phyloP scores from a whole-genome alignment of 1,140 invertebrate species.

The Triops longicaudatus region DNA sequence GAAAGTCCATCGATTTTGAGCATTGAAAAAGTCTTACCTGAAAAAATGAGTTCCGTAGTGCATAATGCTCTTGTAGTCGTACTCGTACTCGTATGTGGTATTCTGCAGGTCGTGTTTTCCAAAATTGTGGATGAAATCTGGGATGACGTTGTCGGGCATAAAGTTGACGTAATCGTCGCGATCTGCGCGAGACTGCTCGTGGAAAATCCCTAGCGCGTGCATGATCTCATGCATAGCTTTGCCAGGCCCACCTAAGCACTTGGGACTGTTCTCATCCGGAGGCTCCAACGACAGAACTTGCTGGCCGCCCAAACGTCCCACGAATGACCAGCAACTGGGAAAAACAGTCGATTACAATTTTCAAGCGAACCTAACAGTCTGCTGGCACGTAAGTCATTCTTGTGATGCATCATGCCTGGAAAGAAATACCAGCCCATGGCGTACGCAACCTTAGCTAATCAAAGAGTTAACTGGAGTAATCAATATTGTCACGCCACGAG shows the following conservation, averaged over 20 bases:
- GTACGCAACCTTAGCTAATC: too few relatives aligned
- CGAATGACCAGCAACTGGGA: constrained; percentile 57
- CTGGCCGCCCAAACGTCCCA: constrained; percentile 53
- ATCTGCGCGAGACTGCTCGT: constrained; percentile 55
- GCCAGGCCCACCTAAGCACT: constrained; percentile 52
- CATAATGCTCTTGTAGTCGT: constrained; percentile 65
- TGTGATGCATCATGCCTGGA: too few relatives aligned
- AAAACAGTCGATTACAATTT: background rate
- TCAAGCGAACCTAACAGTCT: too few relatives aligned
- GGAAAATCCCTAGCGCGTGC: constrained; percentile 55
- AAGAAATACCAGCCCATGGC: too few relatives aligned
- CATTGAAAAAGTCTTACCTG: too few relatives aligned
- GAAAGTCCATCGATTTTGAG: too few relatives aligned
- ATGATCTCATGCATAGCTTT: constrained; percentile 54
- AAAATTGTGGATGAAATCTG: constrained; percentile 51
- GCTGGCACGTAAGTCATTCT: too few relatives aligned
- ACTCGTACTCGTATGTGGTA: constrained; percentile 54
- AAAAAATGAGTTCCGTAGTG: constrained; percentile 56
- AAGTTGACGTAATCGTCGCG: constrained; percentile 51
- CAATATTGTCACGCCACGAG: too few relatives aligned
- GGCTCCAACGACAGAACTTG: constrained; percentile 56
- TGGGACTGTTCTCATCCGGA: constrained; percentile 47
- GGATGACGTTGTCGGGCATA: constrained; percentile 48
- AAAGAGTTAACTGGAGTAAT: too few relatives aligned
- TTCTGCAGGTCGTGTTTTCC: constrained; percentile 52